Conservation (phyloP, 2,888 invertebrate genomes). For the Pristionchus arcanus region DNA sequence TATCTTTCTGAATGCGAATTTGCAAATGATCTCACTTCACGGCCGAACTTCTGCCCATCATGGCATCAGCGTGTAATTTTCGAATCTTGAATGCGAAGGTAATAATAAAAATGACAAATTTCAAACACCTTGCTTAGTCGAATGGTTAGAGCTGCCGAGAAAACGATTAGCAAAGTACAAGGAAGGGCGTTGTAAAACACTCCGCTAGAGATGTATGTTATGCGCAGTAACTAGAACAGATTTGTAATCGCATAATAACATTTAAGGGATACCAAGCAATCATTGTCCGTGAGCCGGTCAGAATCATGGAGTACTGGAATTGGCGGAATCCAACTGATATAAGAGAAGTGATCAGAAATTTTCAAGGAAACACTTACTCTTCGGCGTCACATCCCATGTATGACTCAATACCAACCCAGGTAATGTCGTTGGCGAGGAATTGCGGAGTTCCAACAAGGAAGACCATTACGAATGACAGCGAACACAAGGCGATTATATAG, state of each 20-base stretch:
- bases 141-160: not conserved
- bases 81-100: not conserved
- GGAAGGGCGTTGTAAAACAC: not conserved
- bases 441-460: no score
- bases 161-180: not conserved
- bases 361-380: no score
- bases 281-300: not conserved
- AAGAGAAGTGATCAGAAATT: no score
- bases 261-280: not conserved
- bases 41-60: not conserved
- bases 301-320: no score
- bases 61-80: not conserved
- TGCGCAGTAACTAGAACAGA: not conserved
- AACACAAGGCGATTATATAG: no score
- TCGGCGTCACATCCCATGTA: no score
- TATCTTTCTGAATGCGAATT: not conserved
- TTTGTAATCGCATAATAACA: not conserved
- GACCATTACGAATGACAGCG: no score
- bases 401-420: no score
- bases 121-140: not conserved
- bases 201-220: not conserved
- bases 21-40: not conserved
- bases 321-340: no score
- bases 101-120: no score
- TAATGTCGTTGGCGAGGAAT: no score